phyloP scores from a whole-genome alignment of 2,888 invertebrate genomes.

The Abrostola triplasia region DNA sequence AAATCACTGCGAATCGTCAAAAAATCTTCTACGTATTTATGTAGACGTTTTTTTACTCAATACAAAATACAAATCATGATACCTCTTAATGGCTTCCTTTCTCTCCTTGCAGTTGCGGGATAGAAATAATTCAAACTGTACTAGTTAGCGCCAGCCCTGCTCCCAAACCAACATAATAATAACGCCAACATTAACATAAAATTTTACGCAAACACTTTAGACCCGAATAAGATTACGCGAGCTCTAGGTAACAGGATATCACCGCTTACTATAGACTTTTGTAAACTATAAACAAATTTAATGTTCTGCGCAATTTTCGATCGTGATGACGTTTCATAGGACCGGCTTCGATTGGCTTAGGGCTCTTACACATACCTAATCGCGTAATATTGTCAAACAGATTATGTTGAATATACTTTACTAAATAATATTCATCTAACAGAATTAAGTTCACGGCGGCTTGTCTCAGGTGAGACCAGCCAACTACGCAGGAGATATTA shows the following conservation, averaged over 20 bases:
- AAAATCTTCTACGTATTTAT: too few relatives aligned
- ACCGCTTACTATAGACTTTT: constrained; percentile 23
- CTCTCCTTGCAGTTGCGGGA: too few relatives aligned
- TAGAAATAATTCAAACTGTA: background rate
- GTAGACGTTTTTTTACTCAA: too few relatives aligned
- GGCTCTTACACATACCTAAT: background rate
- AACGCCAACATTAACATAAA: constrained; percentile 51
- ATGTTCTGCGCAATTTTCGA: constrained; percentile 1
- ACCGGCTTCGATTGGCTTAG: constrained; percentile 2
- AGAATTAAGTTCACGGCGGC: too few relatives aligned
- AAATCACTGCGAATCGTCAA: too few relatives aligned
- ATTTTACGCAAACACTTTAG: constrained; percentile 56
- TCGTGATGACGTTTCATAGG: constrained; percentile 5
- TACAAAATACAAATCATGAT: too few relatives aligned
- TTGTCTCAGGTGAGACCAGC: too few relatives aligned
- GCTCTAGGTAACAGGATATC: constrained; percentile 28
- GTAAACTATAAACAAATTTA: constrained; percentile 26
- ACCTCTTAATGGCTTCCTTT: too few relatives aligned
- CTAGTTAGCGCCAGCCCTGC: constrained; percentile 25
- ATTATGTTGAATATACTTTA: too few relatives aligned
- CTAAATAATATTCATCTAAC: too few relatives aligned
- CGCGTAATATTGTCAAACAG: background rate
- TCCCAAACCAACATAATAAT: constrained; percentile 48
- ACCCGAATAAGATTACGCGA: constrained; percentile 50
- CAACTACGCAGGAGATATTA: too few relatives aligned